phyloP scores from a whole-genome alignment of 2,113 vertebrate species.

The Oceanites oceanicus region DNA sequence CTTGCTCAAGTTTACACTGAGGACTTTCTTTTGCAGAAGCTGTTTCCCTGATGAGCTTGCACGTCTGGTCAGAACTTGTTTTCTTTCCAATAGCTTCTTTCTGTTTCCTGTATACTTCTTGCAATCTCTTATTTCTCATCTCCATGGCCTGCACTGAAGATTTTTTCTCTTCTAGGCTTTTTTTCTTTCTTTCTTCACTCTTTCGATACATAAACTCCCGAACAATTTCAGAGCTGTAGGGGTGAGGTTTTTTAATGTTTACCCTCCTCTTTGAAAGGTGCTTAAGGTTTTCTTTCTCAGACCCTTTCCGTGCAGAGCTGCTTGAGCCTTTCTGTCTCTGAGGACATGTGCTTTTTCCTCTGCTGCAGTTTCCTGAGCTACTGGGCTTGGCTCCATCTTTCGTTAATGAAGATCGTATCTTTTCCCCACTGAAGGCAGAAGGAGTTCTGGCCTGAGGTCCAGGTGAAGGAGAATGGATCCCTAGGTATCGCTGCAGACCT shows the following conservation, averaged over 20 bases:
- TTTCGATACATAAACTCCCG: slow-evolving; percentile 56
- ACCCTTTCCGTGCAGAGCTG: background rate
- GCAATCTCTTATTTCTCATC: slow-evolving; percentile 43
- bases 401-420: background rate
- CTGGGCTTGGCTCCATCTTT: background rate
- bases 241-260: background rate
- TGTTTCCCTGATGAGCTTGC: rapidly evolving
- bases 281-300: slow-evolving; percentile 2
- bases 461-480: background rate
- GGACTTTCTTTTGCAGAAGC: background rate
- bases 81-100: slow-evolving; percentile 50
- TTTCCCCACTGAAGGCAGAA: background rate
- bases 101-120: slow-evolving; percentile 68
- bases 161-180: slow-evolving; percentile 32
- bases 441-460: background rate
- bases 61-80: rapidly evolving
- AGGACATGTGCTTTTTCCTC: background rate
- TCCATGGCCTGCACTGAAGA: background rate
- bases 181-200: slow-evolving; percentile 37
- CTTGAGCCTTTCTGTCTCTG: background rate
- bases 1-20: background rate
- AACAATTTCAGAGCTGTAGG: slow-evolving; percentile 25
- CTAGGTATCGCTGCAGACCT: background rate
- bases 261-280: background rate
- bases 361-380: background rate